Conservation (phyloP, 2,797 vertebrate genomes). For the Pantherophis alleghaniensis region DNA sequence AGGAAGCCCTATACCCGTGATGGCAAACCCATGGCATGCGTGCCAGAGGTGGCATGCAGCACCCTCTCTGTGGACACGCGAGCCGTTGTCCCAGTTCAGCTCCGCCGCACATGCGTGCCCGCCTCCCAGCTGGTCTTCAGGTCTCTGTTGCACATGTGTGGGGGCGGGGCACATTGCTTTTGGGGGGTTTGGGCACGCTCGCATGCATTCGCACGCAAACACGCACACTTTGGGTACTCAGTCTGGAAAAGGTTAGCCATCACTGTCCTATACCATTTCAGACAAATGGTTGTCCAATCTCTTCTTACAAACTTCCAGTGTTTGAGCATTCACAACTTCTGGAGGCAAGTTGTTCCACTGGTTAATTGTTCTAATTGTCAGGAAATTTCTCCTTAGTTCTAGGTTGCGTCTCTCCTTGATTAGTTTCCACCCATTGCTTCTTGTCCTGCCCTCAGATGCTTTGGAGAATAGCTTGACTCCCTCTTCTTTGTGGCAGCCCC, state of each 20-base stretch:
- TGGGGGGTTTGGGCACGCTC: no score
- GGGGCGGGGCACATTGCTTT: no score
- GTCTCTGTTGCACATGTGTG: no score
- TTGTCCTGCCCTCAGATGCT: neutral
- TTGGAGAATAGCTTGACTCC: neutral
- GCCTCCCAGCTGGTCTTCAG: no score
- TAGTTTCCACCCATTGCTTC: neutral
- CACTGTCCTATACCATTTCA: neutral
- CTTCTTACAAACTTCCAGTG: neutral
- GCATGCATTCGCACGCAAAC: no score
- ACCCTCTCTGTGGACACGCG: no score
- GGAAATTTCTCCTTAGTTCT: neutral
- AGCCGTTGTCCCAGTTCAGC: no score
- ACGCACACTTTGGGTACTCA: no score
- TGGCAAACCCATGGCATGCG: no score
- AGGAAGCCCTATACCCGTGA: neutral
- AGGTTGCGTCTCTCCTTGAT: neutral
- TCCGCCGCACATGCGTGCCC: no score
- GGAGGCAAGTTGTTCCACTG: neutral
- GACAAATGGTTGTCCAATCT: neutral
- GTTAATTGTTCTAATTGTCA: neutral
- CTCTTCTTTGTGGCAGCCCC: neutral
- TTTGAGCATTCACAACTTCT: neutral
- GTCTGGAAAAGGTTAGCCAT: no score
- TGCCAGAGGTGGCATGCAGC: no score